Conservation (phyloP, 2,797 vertebrate species). For the Acipenser ruthenus region DNA sequence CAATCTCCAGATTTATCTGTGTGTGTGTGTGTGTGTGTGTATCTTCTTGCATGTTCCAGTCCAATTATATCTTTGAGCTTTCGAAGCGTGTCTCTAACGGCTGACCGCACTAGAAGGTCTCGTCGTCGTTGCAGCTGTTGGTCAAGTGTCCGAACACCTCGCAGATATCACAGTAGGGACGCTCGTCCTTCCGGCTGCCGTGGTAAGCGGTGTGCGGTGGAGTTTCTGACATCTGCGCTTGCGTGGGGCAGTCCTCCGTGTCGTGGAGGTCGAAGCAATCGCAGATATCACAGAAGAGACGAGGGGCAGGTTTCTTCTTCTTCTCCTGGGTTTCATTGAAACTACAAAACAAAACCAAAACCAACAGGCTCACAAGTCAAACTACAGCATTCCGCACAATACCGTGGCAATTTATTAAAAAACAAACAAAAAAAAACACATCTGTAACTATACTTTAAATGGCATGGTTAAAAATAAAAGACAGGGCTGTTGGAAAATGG, state of each 20-base stretch:
- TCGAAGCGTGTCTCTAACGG: background rate
- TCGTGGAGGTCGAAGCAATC: constrained; percentile 94
- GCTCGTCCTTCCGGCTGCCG: constrained; percentile 68
- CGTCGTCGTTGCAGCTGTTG: constrained; percentile 82
- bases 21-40: background rate
- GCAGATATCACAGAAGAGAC: constrained; percentile 96
- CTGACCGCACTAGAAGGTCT: constrained; percentile 75
- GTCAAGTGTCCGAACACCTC: constrained; percentile 92
- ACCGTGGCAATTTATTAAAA: constrained; percentile 3
- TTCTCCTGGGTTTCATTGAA: constrained; percentile 48
- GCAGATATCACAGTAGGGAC: constrained; percentile 92
- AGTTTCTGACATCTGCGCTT: constrained; percentile 80
- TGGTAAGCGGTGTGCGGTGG: constrained; percentile 80
- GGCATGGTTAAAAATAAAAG: no score
- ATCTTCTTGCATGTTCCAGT: background rate
- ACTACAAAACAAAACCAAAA: constrained; percentile 21
- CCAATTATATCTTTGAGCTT: background rate
- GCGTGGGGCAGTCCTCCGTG: constrained; percentile 92
- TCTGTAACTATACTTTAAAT: background rate
- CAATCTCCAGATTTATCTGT: constrained; percentile 3
- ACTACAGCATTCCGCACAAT: background rate
- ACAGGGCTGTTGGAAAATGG: no score
- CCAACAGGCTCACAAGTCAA: no score
- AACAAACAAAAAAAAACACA: background rate
- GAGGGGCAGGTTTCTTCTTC: constrained; percentile 70